These are phyloP conservation scores for Enteromius thamalakanensis DNA, from an alignment of 2,797 vertebrate genomes.

Conservation along the genomic window DNA sequence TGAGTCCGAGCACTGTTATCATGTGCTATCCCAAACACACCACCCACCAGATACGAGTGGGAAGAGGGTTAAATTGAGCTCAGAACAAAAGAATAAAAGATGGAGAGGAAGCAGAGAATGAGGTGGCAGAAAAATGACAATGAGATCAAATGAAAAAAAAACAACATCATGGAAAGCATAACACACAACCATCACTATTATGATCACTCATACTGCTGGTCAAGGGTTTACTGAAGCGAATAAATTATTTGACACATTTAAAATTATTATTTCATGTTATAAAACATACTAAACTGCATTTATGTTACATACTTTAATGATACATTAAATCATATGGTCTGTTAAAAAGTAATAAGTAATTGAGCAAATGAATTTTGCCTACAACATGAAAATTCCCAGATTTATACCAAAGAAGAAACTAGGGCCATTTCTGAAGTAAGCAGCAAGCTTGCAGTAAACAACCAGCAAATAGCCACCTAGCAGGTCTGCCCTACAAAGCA, in stretches of 20 bases:
- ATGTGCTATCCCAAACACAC: conserved; percentile 43
- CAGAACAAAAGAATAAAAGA: conserved; percentile 13
- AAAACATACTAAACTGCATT: background rate
- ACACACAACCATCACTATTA: background rate
- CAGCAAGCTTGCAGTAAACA: background rate
- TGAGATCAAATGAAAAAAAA: background rate
- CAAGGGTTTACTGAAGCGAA: background rate
- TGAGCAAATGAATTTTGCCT: background rate
- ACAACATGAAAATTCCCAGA: background rate
- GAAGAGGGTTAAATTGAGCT: conserved; percentile 11
- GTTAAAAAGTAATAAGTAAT: background rate
- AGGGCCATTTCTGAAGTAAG: background rate
- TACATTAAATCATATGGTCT: background rate
- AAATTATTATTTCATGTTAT: background rate
- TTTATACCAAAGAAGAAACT: background rate
- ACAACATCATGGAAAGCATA: background rate
- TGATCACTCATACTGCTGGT: background rate
- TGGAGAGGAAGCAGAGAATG: background rate
- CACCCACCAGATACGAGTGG: conserved; percentile 17
- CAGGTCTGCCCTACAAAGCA: too few relatives aligned
- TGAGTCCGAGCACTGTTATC: conserved; percentile 27
- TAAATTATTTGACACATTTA: background rate
- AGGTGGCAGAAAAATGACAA: background rate
- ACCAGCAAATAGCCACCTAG: background rate
- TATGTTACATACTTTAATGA: background rate